phyloP scores from a whole-genome alignment of 2,113 vertebrate genomes.

The Bubo blakistoni region DNA sequence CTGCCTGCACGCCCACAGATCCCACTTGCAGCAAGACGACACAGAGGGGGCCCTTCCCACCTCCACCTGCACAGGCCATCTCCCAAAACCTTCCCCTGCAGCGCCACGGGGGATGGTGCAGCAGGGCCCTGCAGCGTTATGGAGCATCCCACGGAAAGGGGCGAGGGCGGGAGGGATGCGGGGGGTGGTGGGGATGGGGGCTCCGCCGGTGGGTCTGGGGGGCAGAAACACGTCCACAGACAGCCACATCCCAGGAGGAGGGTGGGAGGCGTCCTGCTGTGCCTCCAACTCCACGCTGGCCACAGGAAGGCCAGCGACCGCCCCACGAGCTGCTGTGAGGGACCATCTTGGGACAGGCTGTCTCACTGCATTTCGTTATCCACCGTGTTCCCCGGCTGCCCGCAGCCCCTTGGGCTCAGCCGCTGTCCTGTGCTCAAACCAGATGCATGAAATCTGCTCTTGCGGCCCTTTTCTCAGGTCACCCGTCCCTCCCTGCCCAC shows the following conservation, averaged over 20 bases:
- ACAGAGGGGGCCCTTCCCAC: background rate
- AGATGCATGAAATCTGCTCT: background rate
- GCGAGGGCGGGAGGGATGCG: background rate
- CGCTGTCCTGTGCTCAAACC: too few relatives aligned
- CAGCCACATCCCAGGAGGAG: background rate
- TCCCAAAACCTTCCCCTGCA: background rate
- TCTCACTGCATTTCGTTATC: background rate
- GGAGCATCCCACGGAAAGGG: background rate
- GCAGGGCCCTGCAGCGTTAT: rapidly evolving
- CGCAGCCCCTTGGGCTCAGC: background rate
- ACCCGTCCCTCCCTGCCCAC: background rate
- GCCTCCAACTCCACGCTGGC: rapidly evolving
- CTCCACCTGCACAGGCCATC: rapidly evolving
- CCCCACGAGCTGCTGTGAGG: background rate
- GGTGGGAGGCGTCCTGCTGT: background rate
- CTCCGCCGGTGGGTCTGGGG: rapidly evolving
- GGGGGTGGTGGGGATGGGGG: background rate
- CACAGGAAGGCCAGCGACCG: rapidly evolving
- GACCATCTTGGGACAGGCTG: background rate
- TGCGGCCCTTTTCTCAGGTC: background rate
- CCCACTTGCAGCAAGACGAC: background rate
- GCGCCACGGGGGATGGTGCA: rapidly evolving
- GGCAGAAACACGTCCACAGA: too few relatives aligned
- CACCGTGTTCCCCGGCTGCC: background rate
- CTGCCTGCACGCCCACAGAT: background rate